Base-by-base conservation (phyloP, 2,888 invertebrate genomes). In the Tenthredo amoena region DNA sequence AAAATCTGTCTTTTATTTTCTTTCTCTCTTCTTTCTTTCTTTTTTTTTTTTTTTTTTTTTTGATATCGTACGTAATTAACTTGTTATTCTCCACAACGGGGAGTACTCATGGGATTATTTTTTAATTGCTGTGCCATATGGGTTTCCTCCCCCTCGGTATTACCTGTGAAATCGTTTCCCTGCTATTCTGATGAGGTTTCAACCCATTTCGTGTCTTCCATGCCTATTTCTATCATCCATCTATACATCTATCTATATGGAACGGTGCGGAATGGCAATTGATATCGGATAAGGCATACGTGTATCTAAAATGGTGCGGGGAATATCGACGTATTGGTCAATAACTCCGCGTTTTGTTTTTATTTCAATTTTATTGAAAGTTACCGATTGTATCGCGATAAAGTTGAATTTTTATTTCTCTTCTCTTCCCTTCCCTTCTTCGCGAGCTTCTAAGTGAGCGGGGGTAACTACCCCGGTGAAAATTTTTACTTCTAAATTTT, bases 261-360 rank as follows among this genome's bases (percentile, higher is more conserved):
- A 40, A 40, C 40, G 72, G 40, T 72, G 10, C 72, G 6, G 18
- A 10, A 34, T 40, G n/a, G 37, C 37, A 40, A 40, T 21, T 40
- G 37, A 72, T 37, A 72, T 40, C n/a, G 37, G 40, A 40, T 18
- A 21, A 72, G 72, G 15, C 12, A 10, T 37, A 72, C 2, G n/a
- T 18, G 72, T 72, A 21, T 40, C 37, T 40, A 18, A 37, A 72
- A 40, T 72, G 72, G 37, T 72, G 72, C 72, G n/a, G 72, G n/a
- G 40, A 40, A 72, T 72, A 72, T 72, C n/a, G 72, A 72, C 9
- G 72, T 31, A 65, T 65, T 31, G 65, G 31, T 12, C 26, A 65
- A 65, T 65, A 65, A 65, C 65, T 21, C 58, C 1, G 65, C 21
- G 12, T 21, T 65, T 31, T 31, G 7, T 31, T 65, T 31, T 65